Evolutionary conservation across 2,797 vertebrate species (phyloP).

Genomic region (Myotis planiceps): DNA sequence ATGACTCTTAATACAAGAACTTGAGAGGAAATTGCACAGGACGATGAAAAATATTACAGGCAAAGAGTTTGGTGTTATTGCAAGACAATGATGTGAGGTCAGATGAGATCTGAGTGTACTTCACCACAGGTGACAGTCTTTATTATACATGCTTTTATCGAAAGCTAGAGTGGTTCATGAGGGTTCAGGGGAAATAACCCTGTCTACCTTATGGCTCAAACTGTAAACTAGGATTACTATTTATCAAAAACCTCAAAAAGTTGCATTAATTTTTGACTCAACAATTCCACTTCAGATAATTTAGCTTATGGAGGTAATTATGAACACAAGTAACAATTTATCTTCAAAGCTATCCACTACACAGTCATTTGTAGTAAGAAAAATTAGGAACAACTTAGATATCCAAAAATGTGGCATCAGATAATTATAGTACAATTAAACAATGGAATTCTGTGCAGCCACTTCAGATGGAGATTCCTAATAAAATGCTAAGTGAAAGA

Average conservation of each 20-base stretch:
- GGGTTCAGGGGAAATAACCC: not conserved
- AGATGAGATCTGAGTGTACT: not conserved
- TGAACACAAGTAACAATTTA: not conserved
- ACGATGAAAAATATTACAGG: not conserved
- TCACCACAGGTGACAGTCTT: not conserved
- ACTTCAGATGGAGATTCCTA: not conserved
- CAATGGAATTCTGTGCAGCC: not conserved
- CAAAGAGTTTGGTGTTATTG: not conserved
- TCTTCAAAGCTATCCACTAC: not conserved
- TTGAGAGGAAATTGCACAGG: not conserved
- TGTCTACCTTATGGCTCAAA: not conserved
- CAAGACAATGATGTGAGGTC: not conserved
- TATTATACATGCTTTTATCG: not conserved
- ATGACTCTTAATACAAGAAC: not conserved
- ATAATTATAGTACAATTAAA: constrained; percentile 19
- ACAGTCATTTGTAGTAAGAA: not conserved
- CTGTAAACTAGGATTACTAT: not conserved
- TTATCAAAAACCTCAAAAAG: not conserved
- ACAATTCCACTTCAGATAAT: not conserved
- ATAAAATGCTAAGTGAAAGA: constrained; percentile 29
- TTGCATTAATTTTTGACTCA: not conserved
- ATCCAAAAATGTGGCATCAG: not conserved
- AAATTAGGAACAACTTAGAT: not conserved
- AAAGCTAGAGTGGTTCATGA: not conserved
- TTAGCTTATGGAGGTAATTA: not conserved